phyloP scores from a whole-genome alignment of 2,113 vertebrate genomes.

The Piprites chloris region DNA sequence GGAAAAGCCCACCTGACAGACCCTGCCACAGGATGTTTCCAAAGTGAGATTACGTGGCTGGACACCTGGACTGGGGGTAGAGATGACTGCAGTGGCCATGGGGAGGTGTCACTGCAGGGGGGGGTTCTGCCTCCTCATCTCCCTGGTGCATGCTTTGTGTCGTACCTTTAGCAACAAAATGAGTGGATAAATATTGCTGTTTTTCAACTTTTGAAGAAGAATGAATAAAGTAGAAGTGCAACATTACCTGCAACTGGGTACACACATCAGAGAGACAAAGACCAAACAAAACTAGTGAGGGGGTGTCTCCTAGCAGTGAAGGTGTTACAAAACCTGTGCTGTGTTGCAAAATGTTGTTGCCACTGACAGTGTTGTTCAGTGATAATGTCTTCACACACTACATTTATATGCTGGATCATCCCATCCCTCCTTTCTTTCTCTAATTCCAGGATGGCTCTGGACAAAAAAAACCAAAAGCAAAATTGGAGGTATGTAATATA shows the following conservation, averaged over 20 bases:
- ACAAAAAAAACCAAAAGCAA: not conserved
- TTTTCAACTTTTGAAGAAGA: not conserved
- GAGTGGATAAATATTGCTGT: not conserved
- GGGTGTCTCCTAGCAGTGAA: not conserved
- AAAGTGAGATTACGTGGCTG: fast-evolving
- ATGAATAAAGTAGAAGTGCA: not conserved
- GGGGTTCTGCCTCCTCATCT: fast-evolving
- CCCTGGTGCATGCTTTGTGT: fast-evolving
- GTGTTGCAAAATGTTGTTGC: not conserved
- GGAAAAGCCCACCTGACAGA: not conserved
- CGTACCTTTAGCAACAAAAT: not conserved
- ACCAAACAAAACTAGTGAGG: not conserved
- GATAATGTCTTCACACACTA: not conserved
- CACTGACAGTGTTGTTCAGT: not conserved
- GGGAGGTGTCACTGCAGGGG: fast-evolving
- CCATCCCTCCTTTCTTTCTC: not conserved
- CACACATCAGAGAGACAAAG: fast-evolving
- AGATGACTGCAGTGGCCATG: not conserved
- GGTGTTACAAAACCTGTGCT: not conserved
- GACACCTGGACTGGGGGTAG: not conserved
- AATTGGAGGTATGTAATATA: not conserved
- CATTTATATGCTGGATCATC: not conserved
- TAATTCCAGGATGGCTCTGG: not conserved
- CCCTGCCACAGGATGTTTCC: not conserved
- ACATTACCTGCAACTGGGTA: not conserved